phyloP scores from a whole-genome alignment of 1,140 invertebrate genomes.

The Cydia fagiglandana region DNA sequence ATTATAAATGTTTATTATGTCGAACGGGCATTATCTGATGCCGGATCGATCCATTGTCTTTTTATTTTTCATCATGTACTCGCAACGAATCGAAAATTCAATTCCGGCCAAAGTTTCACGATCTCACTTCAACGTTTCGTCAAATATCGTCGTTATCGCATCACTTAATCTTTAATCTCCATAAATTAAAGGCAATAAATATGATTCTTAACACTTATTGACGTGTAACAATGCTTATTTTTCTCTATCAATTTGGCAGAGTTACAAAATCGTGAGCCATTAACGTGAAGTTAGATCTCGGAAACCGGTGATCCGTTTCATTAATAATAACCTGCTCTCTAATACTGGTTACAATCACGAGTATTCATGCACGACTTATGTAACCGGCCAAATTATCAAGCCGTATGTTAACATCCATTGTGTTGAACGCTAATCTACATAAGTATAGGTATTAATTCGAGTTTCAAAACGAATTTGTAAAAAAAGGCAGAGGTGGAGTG shows the following conservation, averaged over 20 bases:
- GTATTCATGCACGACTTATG: slow-evolving; percentile 70
- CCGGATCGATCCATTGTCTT: slow-evolving; percentile 61
- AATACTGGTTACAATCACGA: slow-evolving; percentile 66
- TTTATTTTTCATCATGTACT: slow-evolving; percentile 53
- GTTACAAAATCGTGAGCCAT: slow-evolving; percentile 51
- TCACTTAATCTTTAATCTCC: slow-evolving; percentile 49
- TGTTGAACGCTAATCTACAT: slow-evolving; percentile 73
- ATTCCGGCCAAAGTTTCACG: slow-evolving; percentile 24
- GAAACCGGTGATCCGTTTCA: slow-evolving; percentile 60
- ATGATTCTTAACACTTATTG: slow-evolving; percentile 54
- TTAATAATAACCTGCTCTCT: slow-evolving; percentile 74
- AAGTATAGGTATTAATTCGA: slow-evolving; percentile 78
- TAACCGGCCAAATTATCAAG: slow-evolving; percentile 72
- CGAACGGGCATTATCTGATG: slow-evolving; percentile 65
- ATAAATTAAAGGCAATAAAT: slow-evolving; percentile 68
- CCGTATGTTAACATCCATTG: slow-evolving; percentile 73
- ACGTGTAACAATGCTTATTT: slow-evolving; percentile 59
- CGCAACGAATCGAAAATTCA: slow-evolving; percentile 28
- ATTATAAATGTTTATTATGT: slow-evolving; percentile 73
- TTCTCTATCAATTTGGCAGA: slow-evolving; percentile 60
- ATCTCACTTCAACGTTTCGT: slow-evolving; percentile 29
- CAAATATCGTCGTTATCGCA: slow-evolving; percentile 36
- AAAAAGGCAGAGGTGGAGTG: slow-evolving; percentile 61
- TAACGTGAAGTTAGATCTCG: slow-evolving; percentile 46
- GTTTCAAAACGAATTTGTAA: slow-evolving; percentile 73